Conservation (phyloP, 2,888 invertebrate species). For the Anoncus sp. region DNA sequence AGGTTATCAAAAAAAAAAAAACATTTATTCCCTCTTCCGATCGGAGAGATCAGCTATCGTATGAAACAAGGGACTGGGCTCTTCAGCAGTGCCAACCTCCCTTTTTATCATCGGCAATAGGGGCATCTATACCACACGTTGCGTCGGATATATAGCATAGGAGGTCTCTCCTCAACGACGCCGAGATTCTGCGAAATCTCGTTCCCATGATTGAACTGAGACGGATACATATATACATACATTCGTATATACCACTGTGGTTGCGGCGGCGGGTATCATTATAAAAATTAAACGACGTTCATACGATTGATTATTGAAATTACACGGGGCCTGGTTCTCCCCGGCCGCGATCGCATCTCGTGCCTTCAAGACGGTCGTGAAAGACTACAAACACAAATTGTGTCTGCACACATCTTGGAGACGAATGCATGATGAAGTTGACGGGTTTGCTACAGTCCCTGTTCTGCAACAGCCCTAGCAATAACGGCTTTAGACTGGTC, state of each 20-base stretch:
- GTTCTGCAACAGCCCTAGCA: background rate
- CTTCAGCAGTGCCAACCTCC: slow-evolving; percentile 8
- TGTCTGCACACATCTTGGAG: slow-evolving; percentile 25
- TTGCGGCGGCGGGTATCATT: slow-evolving; percentile 75
- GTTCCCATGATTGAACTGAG: slow-evolving; percentile 57
- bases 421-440: slow-evolving; percentile 38
- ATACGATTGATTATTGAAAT: slow-evolving; percentile 83
- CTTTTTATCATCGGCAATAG: slow-evolving; percentile 37
- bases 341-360: slow-evolving; percentile 37
- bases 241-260: slow-evolving; percentile 19
- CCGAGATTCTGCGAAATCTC: slow-evolving; percentile 29
- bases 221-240: slow-evolving; percentile 18
- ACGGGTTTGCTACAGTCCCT: slow-evolving; percentile 32
- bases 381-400: slow-evolving; percentile 41
- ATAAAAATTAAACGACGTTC: slow-evolving; percentile 83
- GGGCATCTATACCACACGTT: slow-evolving; percentile 5
- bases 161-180: background rate
- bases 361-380: slow-evolving; percentile 38
- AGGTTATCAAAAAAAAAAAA: slow-evolving; percentile 6
- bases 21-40: slow-evolving; percentile 4
- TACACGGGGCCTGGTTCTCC: slow-evolving; percentile 68
- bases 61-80: slow-evolving; percentile 7
- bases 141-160: background rate
- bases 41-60: background rate
- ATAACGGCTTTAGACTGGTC: slow-evolving; percentile 24